Conservation (phyloP, 2,888 invertebrate genomes). For the Caenorhabditis sp. region DNA sequence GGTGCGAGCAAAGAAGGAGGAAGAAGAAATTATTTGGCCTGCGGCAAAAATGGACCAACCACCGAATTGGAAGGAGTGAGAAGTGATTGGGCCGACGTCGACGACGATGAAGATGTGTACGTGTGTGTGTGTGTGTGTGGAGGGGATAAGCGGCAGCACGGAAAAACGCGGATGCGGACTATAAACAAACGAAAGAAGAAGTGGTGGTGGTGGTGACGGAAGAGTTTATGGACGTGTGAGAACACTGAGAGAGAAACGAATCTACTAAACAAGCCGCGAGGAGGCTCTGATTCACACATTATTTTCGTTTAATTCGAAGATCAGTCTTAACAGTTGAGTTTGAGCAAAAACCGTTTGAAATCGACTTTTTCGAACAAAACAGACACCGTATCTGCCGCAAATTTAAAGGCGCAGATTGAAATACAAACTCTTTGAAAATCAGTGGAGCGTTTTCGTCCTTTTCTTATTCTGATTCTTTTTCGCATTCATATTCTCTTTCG, state of each 20-base stretch:
- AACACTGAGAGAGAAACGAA: background rate
- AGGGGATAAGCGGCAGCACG: conserved; percentile 37
- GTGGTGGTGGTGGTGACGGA: background rate
- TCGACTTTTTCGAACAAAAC: no score
- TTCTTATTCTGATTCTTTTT: no score
- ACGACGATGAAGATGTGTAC: background rate
- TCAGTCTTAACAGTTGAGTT: no score
- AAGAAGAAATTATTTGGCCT: conserved; percentile 47
- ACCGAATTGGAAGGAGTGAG: conserved; percentile 34
- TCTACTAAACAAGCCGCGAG: conserved; percentile 5
- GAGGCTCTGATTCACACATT: background rate
- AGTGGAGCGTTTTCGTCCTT: no score
- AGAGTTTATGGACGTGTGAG: conserved; percentile 14
- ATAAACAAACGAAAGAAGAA: conserved; percentile 40
- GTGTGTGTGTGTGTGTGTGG: background rate
- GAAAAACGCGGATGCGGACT: conserved; percentile 30
- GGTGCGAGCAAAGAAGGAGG: conserved; percentile 5
- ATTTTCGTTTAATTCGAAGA: no score
- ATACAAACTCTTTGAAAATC: no score
- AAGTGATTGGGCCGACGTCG: conserved; percentile 43
- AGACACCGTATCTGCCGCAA: no score
- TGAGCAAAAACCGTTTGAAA: no score
- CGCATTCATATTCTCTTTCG: no score
- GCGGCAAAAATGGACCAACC: conserved; percentile 46
- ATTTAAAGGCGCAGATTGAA: no score